Evolutionary conservation across 37 sponge, comb jelly and placozoan species (phyloP).

Genomic region (Cliona cf. orientalis): DNA sequence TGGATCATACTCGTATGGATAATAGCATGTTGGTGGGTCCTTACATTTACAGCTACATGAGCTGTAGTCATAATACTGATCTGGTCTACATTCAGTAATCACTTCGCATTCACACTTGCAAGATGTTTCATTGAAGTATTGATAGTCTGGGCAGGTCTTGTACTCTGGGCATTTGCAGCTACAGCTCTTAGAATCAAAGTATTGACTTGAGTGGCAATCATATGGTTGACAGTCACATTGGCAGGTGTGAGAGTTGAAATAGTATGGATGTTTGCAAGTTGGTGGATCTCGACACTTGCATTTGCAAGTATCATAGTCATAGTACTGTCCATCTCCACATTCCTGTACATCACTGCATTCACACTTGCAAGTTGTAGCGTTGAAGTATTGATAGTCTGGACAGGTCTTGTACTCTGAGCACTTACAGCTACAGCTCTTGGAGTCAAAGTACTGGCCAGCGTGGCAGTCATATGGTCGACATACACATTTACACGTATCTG

Average conservation of each 20-base stretch:
- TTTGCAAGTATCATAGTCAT: background rate
- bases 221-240: constrained; percentile 24
- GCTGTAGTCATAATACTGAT: background rate
- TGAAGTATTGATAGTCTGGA: background rate
- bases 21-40: background rate
- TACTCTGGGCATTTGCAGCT: constrained; percentile 19
- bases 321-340: background rate
- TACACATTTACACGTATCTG: constrained; percentile 17
- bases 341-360: constrained; percentile 6
- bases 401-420: background rate
- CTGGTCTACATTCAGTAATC: background rate
- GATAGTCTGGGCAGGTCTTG: background rate
- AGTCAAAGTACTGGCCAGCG: background rate
- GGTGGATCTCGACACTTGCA: background rate
- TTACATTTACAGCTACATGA: constrained; percentile 21
- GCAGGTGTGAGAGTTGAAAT: constrained; percentile 22
- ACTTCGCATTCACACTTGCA: constrained; percentile 45
- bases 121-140: background rate
- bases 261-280: background rate
- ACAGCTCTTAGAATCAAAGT: constrained; percentile 1
- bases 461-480: constrained; percentile 8
- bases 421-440: constrained; percentile 25
- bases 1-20: background rate
- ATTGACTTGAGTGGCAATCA: background rate
- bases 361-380: constrained; percentile 6